Conservation (phyloP, 2,888 invertebrate genomes). For the Drosophila gaucha region DNA sequence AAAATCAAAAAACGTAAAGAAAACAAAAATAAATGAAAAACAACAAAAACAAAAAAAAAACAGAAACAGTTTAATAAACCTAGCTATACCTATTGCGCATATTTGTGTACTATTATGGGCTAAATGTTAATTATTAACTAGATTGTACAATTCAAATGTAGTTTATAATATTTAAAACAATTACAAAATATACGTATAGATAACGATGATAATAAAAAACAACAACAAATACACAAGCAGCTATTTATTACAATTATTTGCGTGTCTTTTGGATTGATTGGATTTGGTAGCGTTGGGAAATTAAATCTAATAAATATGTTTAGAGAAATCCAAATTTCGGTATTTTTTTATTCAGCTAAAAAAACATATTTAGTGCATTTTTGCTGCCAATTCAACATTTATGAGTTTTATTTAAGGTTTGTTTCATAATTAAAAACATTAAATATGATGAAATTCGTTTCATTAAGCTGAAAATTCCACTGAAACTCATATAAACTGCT, state of each 20-base stretch:
- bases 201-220: slow-evolving; percentile 56
- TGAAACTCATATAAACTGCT: no score
- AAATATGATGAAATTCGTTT: background rate
- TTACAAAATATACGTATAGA: slow-evolving; percentile 43
- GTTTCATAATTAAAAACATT: no score
- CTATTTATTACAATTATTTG: no score
- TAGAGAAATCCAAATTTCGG: no score
- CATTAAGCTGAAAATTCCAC: no score
- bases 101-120: slow-evolving; percentile 71
- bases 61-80: slow-evolving; percentile 16
- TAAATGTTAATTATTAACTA: slow-evolving; percentile 79
- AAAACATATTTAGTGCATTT: no score
- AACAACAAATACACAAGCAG: slow-evolving; percentile 13
- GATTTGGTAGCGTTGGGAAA: no score
- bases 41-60: background rate
- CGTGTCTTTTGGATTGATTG: no score
- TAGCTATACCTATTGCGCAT: slow-evolving; percentile 54
- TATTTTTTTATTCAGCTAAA: no score
- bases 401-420: no score
- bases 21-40: slow-evolving; percentile 27
- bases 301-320: no score
- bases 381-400: no score
- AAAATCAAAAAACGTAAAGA: slow-evolving; percentile 51
- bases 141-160: slow-evolving; percentile 78
- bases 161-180: slow-evolving; percentile 74